Conservation (phyloP, 2,797 vertebrate genomes). For the Acanthurus leucopareius region DNA sequence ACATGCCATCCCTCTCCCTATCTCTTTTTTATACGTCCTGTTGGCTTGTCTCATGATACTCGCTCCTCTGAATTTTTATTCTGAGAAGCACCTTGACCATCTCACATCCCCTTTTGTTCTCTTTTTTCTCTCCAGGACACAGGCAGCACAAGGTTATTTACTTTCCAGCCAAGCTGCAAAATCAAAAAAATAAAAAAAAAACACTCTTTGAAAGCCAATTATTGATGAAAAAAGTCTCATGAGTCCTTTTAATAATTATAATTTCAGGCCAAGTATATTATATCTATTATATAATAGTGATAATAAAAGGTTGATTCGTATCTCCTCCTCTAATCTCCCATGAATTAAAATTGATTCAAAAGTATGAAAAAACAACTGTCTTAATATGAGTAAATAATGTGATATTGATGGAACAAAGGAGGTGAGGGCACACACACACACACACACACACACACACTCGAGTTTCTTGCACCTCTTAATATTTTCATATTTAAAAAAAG, state of each 20-base stretch:
- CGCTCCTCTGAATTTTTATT: conserved; percentile 67
- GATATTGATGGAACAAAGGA: too few species aligned
- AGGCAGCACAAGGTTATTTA: conserved; percentile 70
- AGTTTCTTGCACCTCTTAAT: too few species aligned
- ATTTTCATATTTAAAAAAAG: too few species aligned
- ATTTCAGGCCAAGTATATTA: background rate
- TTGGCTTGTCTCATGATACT: conserved; percentile 60
- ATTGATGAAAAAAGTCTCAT: conserved; percentile 29
- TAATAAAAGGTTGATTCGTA: too few species aligned
- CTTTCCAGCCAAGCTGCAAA: conserved; percentile 48
- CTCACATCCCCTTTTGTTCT: conserved; percentile 65
- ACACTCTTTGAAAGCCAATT: conserved; percentile 36
- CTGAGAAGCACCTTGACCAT: conserved; percentile 69
- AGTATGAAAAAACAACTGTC: too few species aligned
- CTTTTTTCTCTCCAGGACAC: conserved; percentile 52
- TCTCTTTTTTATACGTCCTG: conserved; percentile 63
- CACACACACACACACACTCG: too few species aligned
- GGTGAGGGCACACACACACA: too few species aligned
- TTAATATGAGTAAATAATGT: too few species aligned
- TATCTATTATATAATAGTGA: too few species aligned
- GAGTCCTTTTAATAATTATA: background rate
- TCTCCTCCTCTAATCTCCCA: too few species aligned
- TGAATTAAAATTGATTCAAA: too few species aligned
- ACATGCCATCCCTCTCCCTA: conserved; percentile 65
- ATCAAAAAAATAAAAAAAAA: conserved; percentile 20